Conservation (phyloP, 2,888 invertebrate species). For the Clunio marinus region DNA sequence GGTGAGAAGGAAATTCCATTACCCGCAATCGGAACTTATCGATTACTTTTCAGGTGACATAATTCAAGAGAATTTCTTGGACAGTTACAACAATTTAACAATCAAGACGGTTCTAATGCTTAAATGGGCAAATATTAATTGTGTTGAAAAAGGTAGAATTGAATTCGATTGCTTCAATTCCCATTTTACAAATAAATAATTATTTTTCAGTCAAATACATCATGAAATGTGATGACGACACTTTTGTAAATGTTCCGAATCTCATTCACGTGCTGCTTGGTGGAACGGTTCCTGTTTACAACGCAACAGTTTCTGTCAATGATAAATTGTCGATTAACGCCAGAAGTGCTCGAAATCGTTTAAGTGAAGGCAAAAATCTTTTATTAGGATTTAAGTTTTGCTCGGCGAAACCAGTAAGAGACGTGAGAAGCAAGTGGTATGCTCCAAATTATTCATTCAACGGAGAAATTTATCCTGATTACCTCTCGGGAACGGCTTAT, state of each 20-base stretch:
- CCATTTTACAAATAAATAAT: too few relatives aligned
- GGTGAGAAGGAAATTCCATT: conserved; percentile 19
- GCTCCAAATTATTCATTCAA: conserved; percentile 74
- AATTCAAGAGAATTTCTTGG: conserved; percentile 76
- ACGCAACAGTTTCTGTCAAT: conserved; percentile 48
- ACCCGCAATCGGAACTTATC: neutral
- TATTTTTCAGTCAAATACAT: conserved; percentile 62
- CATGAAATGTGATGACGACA: conserved; percentile 83
- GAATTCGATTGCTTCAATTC: neutral
- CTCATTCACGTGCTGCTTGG: conserved; percentile 55
- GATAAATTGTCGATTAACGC: conserved; percentile 45
- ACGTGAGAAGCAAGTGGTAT: conserved; percentile 76
- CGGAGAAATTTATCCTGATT: conserved; percentile 69
- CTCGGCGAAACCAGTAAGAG: conserved; percentile 68
- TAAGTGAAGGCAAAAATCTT: conserved; percentile 52
- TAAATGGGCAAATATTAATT: conserved; percentile 71
- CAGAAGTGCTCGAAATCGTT: conserved; percentile 45
- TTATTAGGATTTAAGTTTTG: conserved; percentile 75
- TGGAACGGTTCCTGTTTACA: conserved; percentile 50
- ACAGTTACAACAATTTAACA: conserved; percentile 82
- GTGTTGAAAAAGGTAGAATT: conserved; percentile 52
- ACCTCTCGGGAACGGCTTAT: conserved; percentile 78
- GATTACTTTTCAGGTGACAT: conserved; percentile 59
- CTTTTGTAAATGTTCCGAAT: conserved; percentile 74
- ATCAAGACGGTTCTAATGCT: conserved; percentile 79